A percentile compares a stretch with the other conserved stretches of the same genome.
These are phyloP conservation scores for Cetoscarus ocellatus DNA, from an alignment of 2,797 vertebrate genomes.

Conservation along the genomic window DNA sequence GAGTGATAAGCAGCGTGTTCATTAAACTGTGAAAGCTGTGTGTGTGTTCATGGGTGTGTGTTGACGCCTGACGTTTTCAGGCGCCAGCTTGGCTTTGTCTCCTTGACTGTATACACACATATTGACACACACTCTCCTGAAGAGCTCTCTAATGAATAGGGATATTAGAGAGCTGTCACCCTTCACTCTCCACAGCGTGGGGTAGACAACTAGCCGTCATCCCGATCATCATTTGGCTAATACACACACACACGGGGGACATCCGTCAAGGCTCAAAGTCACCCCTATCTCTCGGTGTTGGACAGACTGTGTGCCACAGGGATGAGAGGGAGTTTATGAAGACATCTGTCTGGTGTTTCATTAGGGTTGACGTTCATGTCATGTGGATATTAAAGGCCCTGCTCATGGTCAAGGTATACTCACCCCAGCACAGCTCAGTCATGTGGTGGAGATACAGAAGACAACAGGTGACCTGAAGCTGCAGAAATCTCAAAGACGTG, in stretches of 20 bases:
- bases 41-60: constrained; percentile 21
- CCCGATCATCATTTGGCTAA: constrained; percentile 50
- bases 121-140: constrained; percentile 4
- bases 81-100: constrained; percentile 4
- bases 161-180: constrained; percentile 63
- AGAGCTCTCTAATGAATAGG: constrained; percentile 56
- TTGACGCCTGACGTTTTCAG: constrained; percentile 13
- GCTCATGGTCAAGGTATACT: constrained; percentile 23
- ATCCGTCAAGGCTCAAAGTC: constrained; percentile 68
- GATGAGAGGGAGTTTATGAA: constrained; percentile 57
- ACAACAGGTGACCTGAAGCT: constrained; percentile 27
- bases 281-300: constrained; percentile 58
- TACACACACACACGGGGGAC: constrained; percentile 36
- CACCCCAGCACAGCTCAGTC: neutral
- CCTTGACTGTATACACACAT: constrained; percentile 21
- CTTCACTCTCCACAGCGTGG: constrained; percentile 49
- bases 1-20: constrained; percentile 19
- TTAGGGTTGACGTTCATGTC: constrained; percentile 61
- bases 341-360: constrained; percentile 77
- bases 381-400: constrained; percentile 54
- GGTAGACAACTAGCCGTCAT: constrained; percentile 62
- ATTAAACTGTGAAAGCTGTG: constrained; percentile 45
- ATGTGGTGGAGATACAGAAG: constrained; percentile 10
- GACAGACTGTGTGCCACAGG: constrained; percentile 38
- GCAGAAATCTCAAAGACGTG: constrained; percentile 16